These are phyloP conservation scores for Stylophora pistillata DNA, from an alignment of 64 coral and sea anemone species.

Conservation along the genomic window DNA sequence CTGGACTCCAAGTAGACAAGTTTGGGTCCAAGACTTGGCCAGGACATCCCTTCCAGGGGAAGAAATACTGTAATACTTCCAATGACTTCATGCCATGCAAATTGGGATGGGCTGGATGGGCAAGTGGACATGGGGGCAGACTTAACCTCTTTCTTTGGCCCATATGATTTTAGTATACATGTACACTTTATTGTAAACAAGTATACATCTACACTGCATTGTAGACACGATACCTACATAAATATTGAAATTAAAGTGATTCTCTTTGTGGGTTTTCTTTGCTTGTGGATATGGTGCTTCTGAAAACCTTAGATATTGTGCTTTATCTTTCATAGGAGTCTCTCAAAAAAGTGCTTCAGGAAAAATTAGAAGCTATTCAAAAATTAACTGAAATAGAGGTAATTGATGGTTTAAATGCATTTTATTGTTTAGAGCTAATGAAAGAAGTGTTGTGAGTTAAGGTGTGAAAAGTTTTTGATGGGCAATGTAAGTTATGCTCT, in stretches of 20 bases:
- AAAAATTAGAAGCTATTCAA: slow-evolving; percentile 90
- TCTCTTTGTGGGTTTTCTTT: neutral
- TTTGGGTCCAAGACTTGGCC: no score
- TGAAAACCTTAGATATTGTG: neutral
- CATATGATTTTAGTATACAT: no score
- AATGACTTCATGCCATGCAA: no score
- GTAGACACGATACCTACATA: no score
- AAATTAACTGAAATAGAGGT: slow-evolving; percentile 88
- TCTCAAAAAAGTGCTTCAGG: slow-evolving; percentile 78
- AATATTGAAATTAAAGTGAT: neutral
- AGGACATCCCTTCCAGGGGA: no score
- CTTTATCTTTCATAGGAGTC: slow-evolving; percentile 59
- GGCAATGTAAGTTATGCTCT: neutral
- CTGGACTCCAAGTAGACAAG: neutral
- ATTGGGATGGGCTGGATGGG: no score
- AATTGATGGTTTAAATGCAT: neutral
- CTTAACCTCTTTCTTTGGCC: no score
- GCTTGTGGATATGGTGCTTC: neutral
- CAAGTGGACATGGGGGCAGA: no score
- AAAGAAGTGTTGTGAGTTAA: neutral
- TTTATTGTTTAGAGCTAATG: neutral
- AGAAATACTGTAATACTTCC: no score
- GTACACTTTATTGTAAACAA: no score
- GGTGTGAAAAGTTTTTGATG: neutral
- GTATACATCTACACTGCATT: no score